Evolutionary conservation across 2,888 invertebrate genomes (phyloP), one percentile per base, ranked within the genome.

Genomic region (Trichacis sp.): DNA sequence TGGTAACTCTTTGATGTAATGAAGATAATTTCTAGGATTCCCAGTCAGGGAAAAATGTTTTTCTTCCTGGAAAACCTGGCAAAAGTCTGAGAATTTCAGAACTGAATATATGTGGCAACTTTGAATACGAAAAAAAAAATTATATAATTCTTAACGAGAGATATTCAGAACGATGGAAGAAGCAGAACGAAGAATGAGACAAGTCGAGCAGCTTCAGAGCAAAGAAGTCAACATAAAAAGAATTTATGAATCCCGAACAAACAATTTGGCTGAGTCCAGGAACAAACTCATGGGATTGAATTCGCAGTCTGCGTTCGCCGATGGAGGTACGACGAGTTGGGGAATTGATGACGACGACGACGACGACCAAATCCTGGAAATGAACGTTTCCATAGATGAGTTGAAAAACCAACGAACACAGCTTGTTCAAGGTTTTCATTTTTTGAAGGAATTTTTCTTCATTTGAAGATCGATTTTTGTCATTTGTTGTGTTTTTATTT

Each of bases 201-300:
- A 89, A 73, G 84, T 90, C 14, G 91, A 92, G 75, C 82, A 86
- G 29, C 79, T 92, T 2, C 87, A 87, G 72, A 89, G 90, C 5
- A 88, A 88, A 74, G 85, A 87, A 43, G 79, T 88, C 6, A 88
- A 89, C 69, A 84, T 91, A 72, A 86, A 88, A 68, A 85, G 85
- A 68, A 78, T 87, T 42, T 88, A 86, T 68, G 85, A 87, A 61
- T 80, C 84, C 1, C 83, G 84, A 60, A 81, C 81, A 38, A 79
- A 71, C 52, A 77, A 77, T 50, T 62, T 74, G 6, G 70, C 72
- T 5, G 75, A 77, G 11, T 83, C 85, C 45, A 77, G 86, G 47
- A 67, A 74, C 1, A 75, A 74, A 50, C 70, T 87, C 48, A 67
- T 87, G 50, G 84, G 82, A 3, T 68, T 79, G 0, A 72, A 69